Percentiles rank a stretch among this genome's conserved stretches.
Evolutionary conservation across 2,888 invertebrate genomes (phyloP).

Genomic region (Caenorhabditis virilis): DNA sequence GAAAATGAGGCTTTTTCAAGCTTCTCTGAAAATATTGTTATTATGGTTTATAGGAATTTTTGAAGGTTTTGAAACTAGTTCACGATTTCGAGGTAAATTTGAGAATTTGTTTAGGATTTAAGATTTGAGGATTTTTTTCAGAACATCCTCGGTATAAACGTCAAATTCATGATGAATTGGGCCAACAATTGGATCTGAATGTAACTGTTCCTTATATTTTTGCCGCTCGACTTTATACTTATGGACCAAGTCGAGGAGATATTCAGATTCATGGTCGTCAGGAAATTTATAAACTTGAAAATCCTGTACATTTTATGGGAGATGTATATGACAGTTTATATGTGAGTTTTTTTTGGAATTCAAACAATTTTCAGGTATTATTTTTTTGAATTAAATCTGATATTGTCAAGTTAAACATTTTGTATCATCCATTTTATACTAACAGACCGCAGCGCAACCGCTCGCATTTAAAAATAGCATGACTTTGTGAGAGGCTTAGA

Average conservation of each 20-base stretch:
- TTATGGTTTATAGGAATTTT: no score
- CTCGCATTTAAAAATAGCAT: no score
- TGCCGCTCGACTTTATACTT: conserved; percentile 67
- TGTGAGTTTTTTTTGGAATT: conserved; percentile 46
- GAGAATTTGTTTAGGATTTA: no score
- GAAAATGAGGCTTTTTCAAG: no score
- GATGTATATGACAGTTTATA: conserved; percentile 57
- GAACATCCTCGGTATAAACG: conserved; percentile 39
- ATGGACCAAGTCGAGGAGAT: conserved; percentile 60
- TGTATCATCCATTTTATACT: no score
- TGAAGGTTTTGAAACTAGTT: no score
- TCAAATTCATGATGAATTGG: conserved; percentile 28
- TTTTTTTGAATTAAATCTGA: background rate
- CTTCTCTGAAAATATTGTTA: no score
- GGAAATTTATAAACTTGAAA: conserved; percentile 49
- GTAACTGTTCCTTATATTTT: conserved; percentile 68
- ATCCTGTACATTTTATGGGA: conserved; percentile 60
- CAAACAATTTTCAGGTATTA: background rate
- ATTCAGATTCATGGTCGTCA: conserved; percentile 23
- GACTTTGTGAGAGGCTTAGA: no score
- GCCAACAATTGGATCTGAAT: conserved; percentile 61
- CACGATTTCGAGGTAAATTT: no score
- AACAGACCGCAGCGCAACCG: no score
- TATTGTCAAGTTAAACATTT: no score
- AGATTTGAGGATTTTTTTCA: no score